A percentile compares a stretch with the other conserved stretches of the same genome.
phyloP scores from a whole-genome alignment of 2,113 vertebrate genomes.

The Spermophilus dauricus region DNA sequence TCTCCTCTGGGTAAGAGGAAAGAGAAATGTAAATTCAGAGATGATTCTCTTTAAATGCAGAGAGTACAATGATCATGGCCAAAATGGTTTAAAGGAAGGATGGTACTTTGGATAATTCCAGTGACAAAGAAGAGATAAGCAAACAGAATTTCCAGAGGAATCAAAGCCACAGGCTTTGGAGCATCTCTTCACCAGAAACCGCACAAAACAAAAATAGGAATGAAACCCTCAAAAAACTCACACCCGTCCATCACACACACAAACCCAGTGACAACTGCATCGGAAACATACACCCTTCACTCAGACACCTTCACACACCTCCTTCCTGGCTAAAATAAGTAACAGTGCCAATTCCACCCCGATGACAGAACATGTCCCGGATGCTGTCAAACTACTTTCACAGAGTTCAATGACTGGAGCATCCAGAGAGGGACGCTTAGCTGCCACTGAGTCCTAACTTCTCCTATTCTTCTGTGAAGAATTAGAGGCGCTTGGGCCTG shows the following conservation, averaged over 20 bases:
- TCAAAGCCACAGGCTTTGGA: not conserved
- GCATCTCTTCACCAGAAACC: slow-evolving; percentile 34
- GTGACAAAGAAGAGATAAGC: not conserved
- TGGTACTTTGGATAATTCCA: not conserved
- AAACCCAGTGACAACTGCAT: slow-evolving; percentile 48
- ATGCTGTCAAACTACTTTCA: slow-evolving; percentile 78
- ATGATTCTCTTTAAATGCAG: not conserved
- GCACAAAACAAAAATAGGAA: slow-evolving; percentile 52
- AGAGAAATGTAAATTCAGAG: slow-evolving; percentile 29
- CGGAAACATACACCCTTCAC: not conserved
- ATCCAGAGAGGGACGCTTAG: slow-evolving; percentile 63
- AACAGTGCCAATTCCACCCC: slow-evolving; percentile 58
- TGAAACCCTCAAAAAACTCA: slow-evolving; percentile 54
- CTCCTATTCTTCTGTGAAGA: slow-evolving; percentile 34
- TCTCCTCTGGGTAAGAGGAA: slow-evolving; percentile 32
- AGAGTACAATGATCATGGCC: not conserved
- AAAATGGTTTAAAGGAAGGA: not conserved
- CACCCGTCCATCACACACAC: slow-evolving; percentile 16
- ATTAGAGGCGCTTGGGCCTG: not conserved
- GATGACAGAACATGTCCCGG: slow-evolving; percentile 74
- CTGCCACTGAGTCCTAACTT: slow-evolving; percentile 55
- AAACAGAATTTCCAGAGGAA: slow-evolving; percentile 37
- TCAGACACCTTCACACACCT: slow-evolving; percentile 65
- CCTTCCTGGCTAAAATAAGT: slow-evolving; percentile 64
- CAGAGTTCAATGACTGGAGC: slow-evolving; percentile 77